A percentile compares a stretch with the other conserved stretches of the same genome.
These are phyloP conservation scores for Bos javanicus DNA, from an alignment of 2,113 vertebrate species.

Conservation along the genomic window DNA sequence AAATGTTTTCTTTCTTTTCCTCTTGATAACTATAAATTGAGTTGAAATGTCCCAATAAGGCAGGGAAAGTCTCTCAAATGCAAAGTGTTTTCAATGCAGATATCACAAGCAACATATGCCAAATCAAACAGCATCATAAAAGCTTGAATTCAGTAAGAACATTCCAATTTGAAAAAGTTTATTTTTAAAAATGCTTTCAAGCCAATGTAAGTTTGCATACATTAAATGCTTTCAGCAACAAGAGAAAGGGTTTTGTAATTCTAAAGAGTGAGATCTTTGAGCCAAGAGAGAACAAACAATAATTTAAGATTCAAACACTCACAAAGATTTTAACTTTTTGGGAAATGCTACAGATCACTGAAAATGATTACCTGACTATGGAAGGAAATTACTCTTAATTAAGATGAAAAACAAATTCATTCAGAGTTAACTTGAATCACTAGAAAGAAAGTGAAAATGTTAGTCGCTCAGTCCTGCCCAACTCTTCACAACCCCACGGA, in stretches of 20 bases:
- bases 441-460: not conserved
- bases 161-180: conserved; percentile 71
- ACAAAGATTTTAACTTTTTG: conserved; percentile 12
- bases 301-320: conserved; percentile 27
- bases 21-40: conserved; percentile 65
- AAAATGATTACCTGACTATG: not conserved
- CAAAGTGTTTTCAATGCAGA: conserved; percentile 71
- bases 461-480: not conserved
- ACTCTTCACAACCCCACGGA: not conserved
- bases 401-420: not conserved
- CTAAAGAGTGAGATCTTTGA: conserved; percentile 44
- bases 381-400: not conserved
- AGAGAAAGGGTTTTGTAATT: conserved; percentile 61
- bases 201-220: conserved; percentile 71
- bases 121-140: conserved; percentile 70
- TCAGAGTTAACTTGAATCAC: not conserved
- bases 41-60: conserved; percentile 59
- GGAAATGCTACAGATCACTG: conserved; percentile 24
- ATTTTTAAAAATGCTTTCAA: conserved; percentile 71
- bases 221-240: conserved; percentile 63
- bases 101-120: conserved; percentile 68
- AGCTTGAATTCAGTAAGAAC: conserved; percentile 65
- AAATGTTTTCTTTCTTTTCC: conserved; percentile 53
- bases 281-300: conserved; percentile 44
- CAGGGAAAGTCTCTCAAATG: conserved; percentile 71